Percentiles rank a stretch among this genome's conserved stretches.
Conservation (phyloP, 1,140 invertebrate species). For the Cydia splendana region DNA sequence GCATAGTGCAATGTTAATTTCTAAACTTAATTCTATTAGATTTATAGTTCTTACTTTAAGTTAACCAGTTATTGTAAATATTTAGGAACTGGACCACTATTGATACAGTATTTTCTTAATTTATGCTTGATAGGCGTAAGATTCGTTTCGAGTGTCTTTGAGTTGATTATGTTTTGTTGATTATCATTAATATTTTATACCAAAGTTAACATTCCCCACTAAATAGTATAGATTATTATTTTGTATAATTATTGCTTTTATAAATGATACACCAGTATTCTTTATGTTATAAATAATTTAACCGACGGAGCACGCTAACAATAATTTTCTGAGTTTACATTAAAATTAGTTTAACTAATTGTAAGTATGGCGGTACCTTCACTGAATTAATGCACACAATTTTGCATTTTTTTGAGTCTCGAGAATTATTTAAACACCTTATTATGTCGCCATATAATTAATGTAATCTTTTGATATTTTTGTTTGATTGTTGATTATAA, state of each 20-base stretch:
- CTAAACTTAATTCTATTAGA: constrained; percentile 36
- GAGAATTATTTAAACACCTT: not conserved
- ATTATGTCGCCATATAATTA: constrained; percentile 50
- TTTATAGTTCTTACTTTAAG: constrained; percentile 48
- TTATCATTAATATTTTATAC: constrained; percentile 79
- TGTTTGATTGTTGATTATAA: constrained; percentile 73
- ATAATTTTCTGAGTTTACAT: constrained; percentile 72
- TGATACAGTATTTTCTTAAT: constrained; percentile 76
- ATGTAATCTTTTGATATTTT: constrained; percentile 72
- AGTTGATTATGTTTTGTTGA: constrained; percentile 76
- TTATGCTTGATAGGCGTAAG: constrained; percentile 72
- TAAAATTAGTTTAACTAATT: constrained; percentile 35
- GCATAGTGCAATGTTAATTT: constrained; percentile 55
- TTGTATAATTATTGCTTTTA: constrained; percentile 60
- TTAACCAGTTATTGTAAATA: constrained; percentile 71
- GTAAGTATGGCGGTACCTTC: constrained; percentile 8
- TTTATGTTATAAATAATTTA: constrained; percentile 48
- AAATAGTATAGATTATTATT: constrained; percentile 68
- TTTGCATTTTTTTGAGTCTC: not conserved
- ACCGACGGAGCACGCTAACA: constrained; percentile 60
- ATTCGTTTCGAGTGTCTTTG: constrained; percentile 70
- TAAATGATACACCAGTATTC: constrained; percentile 66
- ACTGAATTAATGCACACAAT: not conserved
- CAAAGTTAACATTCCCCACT: constrained; percentile 79
- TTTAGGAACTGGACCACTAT: constrained; percentile 65